Base-by-base conservation (phyloP, 1,140 invertebrate species). In the Drosophila bocki region DNA sequence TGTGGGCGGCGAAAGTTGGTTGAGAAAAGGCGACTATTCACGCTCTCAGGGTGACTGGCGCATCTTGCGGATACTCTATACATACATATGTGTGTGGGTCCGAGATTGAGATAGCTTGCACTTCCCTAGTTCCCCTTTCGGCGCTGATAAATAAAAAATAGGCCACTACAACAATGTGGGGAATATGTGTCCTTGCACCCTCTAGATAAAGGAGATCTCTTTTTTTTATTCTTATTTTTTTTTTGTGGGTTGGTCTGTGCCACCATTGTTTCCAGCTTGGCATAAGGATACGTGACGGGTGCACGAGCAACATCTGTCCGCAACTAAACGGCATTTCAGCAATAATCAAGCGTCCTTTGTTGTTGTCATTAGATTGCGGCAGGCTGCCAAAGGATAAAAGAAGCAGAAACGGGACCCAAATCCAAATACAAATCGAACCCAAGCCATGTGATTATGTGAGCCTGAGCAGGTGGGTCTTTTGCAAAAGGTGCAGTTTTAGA, bases 61-160 rank as follows among this genome's bases (percentile, higher is more conserved):
- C 75, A 78, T 63, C 75, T 51, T 62, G 33, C 13, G 42, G 33
- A 69, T 58, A 54, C 35, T 15, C 9, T 11, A 32, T 45, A 22
- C 22, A 15, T 47, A 22, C 13, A 15, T 42, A 9, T 56, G 48
- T 67, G 29, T 35, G 29, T 35, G 29, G 35, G 42, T 58, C 35
- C 53, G 37, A 78, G 76, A 78, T 78, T 78, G 76, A 78, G 76
- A 78, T 78, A 72, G 44, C 67, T 50, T 72, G 69, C 69, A 72
- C 44, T 72, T 72, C 45, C 42, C 54, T 51, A 71, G 45, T 72
- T 51, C 44, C 26, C 67, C 67, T 54, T 35, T 72, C 22, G 68
- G 37, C 67, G 50, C 53, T 50, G 64, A 69, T 69, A 71, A 47
- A 68, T 64, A 68, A 68, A 70, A 72, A 71, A 72, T 62, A 29